These are phyloP conservation scores for Gasteruption jaculator DNA, from an alignment of 2,888 invertebrate genomes.

Conservation along the genomic window DNA sequence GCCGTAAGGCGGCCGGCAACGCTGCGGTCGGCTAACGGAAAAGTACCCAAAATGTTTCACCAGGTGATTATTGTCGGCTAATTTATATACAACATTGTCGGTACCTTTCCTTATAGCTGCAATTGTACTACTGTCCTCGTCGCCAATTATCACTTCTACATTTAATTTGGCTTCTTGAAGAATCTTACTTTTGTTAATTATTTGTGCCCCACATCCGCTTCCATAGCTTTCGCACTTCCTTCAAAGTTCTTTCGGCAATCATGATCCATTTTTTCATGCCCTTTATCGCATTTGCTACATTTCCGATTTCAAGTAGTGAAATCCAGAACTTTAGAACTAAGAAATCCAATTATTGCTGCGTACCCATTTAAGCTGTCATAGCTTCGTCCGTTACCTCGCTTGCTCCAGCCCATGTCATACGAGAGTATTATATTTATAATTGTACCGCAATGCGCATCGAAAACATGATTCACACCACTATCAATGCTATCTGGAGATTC, in stretches of 20 bases:
- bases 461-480: constrained; percentile 11
- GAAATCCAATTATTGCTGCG: constrained; percentile 28
- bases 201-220: constrained; percentile 26
- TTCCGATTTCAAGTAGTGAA: constrained; percentile 25
- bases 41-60: too few species aligned
- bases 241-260: constrained; percentile 31
- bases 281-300: constrained; percentile 25
- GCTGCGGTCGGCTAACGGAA: too few species aligned
- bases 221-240: constrained; percentile 36
- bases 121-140: too few species aligned
- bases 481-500: constrained; percentile 12
- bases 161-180: constrained; percentile 21
- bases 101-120: too few species aligned
- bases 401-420: constrained; percentile 33
- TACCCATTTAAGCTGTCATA: constrained; percentile 31
- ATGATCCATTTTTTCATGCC: constrained; percentile 24
- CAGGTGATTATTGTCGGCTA: too few species aligned
- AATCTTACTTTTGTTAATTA: constrained; percentile 24
- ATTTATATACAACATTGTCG: too few species aligned
- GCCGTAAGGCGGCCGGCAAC: too few species aligned
- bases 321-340: constrained; percentile 27
- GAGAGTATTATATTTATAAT: constrained; percentile 30
- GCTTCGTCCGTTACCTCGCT: constrained; percentile 26
- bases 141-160: too few species aligned
- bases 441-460: constrained; percentile 10